Evolutionary conservation across 2,797 vertebrate species (phyloP), one percentile per base, ranked within the genome.

Genomic region (Loris lydekkerianus): DNA sequence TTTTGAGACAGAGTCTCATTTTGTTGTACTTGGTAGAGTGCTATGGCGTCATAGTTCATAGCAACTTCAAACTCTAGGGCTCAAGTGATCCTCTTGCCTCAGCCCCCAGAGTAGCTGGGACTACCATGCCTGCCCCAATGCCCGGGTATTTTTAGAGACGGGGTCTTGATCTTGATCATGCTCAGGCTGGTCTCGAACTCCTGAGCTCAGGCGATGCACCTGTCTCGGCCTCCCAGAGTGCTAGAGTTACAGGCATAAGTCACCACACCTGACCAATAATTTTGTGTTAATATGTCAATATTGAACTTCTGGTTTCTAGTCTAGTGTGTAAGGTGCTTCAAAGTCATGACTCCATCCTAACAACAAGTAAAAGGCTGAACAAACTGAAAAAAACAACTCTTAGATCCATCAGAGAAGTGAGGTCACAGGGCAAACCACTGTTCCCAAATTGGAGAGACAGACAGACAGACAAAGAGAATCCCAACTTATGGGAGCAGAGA

Each of bases 331-430:
- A 86, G 10, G 31, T 60, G 37, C 37, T 81, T 75, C 73, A 40
- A 82, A 53, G 37, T 84, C 18, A 63, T 25, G 2, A 37, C 5
- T 58, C 2, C 1, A 27, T 84, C 75, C n/a, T 63, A 72, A 91
- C 29, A 78, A 69, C 43, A 91, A 91, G 56, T 77, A 63, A 84
- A 76, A 92, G 34, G 60, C 17, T 31, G 40, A 92, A 77, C 11
- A n/a, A 61, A 84, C n/a, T 83, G 78, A 70, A 88, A 92, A 78
- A 53, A 70, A 61, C 40, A 92, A 34, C 15, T 60, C 63, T 92
- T 83, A 83, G 11, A 46, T 58, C 82, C 61, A 10, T 53, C 53
- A 56, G 40, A 88, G 53, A 89, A 92, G 69, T 84, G 14, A 84
- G 40, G n/a, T n/a, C 53, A 92, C 17, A 83, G 77, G 53, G 31